phyloP scores from a whole-genome alignment of 2,113 vertebrate species.

The Sprattus sprattus region DNA sequence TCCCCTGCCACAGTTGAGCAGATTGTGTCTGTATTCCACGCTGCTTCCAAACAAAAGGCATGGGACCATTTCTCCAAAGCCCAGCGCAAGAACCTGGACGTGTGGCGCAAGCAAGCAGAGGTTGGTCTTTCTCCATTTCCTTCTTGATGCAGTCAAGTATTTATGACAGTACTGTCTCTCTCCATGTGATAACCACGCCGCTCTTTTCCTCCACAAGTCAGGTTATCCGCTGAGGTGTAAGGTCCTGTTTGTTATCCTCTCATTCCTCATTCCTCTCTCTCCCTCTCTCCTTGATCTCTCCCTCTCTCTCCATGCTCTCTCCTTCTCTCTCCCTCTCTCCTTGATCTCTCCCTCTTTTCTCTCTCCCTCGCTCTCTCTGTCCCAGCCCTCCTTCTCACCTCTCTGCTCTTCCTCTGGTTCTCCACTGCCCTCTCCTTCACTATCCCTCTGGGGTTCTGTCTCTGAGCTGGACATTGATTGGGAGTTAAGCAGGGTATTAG shows the following conservation, averaged over 20 bases:
- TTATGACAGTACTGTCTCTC: conserved; percentile 17
- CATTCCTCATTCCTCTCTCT: not conserved
- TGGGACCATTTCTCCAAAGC: conserved; percentile 99
- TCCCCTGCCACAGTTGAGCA: conserved; percentile 91
- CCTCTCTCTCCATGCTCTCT: not conserved
- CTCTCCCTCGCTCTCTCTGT: too few species aligned
- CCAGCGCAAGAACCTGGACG: conserved; percentile 98
- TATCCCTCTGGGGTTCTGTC: not conserved
- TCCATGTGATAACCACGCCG: not conserved
- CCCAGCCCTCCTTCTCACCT: too few species aligned
- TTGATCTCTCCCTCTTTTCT: too few species aligned
- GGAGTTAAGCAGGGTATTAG: conserved; percentile 15
- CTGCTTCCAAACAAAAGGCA: conserved; percentile 98
- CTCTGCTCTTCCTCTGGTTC: not conserved
- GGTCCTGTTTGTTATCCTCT: not conserved
- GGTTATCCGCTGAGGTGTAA: not conserved
- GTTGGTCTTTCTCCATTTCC: conserved; percentile 75
- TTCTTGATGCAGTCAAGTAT: conserved; percentile 13
- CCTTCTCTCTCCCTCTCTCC: too few species aligned
- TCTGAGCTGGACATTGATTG: not conserved
- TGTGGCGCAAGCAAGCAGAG: conserved; percentile 99
- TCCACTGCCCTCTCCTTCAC: not conserved
- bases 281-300: too few species aligned
- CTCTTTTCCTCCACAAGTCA: not conserved
- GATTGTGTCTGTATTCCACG: conserved; percentile 99